phyloP scores from a whole-genome alignment of 2,888 invertebrate genomes.

The Poecilobothrus nobilitatus region DNA sequence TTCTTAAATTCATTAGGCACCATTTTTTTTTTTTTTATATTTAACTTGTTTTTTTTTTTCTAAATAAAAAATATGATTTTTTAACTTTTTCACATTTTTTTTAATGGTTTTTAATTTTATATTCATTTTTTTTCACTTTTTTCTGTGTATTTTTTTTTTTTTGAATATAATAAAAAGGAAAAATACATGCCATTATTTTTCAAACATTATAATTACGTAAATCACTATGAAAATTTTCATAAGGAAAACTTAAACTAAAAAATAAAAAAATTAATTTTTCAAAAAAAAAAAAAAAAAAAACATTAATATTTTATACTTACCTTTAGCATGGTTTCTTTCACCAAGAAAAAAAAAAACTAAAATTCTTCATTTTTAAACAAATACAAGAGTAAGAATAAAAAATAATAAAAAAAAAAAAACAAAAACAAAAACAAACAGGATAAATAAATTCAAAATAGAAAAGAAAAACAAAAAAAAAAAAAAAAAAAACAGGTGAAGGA shows the following conservation, averaged over 20 bases:
- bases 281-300: too few relatives aligned
- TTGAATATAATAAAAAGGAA: too few relatives aligned
- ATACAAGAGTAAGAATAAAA: too few relatives aligned
- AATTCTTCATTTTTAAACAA: background rate
- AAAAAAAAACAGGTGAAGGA: background rate
- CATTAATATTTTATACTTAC: background rate
- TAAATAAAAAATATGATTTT: too few relatives aligned
- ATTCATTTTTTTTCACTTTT: background rate
- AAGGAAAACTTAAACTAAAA: background rate
- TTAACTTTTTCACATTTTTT: too few relatives aligned
- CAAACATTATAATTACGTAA: conserved; percentile 1
- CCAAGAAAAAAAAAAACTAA: background rate
- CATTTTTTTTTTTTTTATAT: background rate
- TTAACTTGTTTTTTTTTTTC: too few relatives aligned
- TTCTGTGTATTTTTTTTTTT: too few relatives aligned
- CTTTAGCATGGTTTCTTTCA: background rate
- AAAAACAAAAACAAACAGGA: background rate
- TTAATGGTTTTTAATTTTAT: too few relatives aligned
- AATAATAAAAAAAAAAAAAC: background rate
- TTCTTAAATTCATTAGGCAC: background rate
- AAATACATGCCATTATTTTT: background rate
- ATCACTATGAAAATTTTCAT: background rate
- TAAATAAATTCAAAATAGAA: background rate
- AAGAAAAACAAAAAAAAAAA: background rate
- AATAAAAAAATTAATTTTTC: background rate